phyloP scores from a whole-genome alignment of 2,888 invertebrate species.

The Luperina testacea region DNA sequence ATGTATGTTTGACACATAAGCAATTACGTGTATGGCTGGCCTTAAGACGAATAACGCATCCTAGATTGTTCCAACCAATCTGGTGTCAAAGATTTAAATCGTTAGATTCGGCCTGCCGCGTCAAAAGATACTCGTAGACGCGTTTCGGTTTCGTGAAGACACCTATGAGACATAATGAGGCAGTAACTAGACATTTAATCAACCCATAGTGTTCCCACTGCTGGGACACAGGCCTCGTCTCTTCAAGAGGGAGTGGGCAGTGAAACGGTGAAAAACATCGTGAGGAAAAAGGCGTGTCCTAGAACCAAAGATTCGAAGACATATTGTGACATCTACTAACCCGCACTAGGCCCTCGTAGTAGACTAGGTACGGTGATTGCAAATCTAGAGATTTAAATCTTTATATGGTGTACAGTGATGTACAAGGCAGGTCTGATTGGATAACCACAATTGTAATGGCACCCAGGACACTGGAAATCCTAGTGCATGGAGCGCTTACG shows the following conservation, averaged over 20 bases:
- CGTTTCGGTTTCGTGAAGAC: neutral
- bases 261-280: neutral
- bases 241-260: neutral
- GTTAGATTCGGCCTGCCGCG: neutral
- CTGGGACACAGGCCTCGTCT: neutral
- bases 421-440: conserved; percentile 58
- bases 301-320: neutral
- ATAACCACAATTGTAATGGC: conserved; percentile 51
- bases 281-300: neutral
- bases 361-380: neutral
- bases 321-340: neutral
- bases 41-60: conserved; percentile 40
- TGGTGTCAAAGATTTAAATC: conserved; percentile 14
- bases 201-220: neutral
- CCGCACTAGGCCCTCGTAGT: neutral
- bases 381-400: conserved; percentile 12
- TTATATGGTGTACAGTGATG: conserved; percentile 28
- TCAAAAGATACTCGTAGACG: neutral
- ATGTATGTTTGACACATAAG: conserved; percentile 25
- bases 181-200: neutral
- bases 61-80: conserved; percentile 34
- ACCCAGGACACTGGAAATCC: conserved; percentile 36
- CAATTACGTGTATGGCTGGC: conserved; percentile 35
- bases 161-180: neutral
- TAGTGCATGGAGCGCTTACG: conserved; percentile 26